These are phyloP conservation scores for Hypotaenidia okinawae DNA, from an alignment of 2,797 vertebrate genomes.

Conservation along the genomic window DNA sequence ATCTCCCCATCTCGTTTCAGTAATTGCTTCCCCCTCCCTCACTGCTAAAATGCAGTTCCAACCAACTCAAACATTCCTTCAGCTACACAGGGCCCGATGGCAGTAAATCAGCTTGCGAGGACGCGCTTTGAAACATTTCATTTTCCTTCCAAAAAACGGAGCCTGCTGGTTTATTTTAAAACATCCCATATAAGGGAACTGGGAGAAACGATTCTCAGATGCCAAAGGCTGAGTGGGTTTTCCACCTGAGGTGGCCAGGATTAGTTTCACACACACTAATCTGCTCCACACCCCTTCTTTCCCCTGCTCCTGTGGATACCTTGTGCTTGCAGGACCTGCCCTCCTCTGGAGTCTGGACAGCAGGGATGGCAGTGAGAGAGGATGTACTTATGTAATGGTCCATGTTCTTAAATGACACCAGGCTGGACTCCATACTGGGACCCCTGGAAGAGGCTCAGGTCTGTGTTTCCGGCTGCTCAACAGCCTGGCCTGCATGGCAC, in stretches of 20 bases:
- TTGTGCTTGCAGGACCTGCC: not conserved
- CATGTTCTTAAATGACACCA: not conserved
- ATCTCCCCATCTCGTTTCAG: not conserved
- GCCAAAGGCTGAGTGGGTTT: not conserved
- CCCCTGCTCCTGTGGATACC: not conserved
- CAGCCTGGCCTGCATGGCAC: not conserved
- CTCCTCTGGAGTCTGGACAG: not conserved
- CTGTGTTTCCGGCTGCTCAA: not conserved
- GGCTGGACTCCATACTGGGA: not conserved
- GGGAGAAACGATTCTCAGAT: not conserved
- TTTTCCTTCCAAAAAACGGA: conserved; percentile 53
- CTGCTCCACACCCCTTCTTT: not conserved
- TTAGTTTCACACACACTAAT: not conserved
- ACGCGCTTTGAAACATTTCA: conserved; percentile 10
- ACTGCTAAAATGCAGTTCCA: not conserved
- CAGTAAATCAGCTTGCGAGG: conserved; percentile 42
- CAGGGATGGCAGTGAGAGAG: not conserved
- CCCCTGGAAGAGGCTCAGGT: not conserved
- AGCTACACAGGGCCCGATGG: not conserved
- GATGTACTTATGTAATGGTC: not conserved
- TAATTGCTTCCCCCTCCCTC: not conserved
- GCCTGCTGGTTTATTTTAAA: conserved; percentile 29
- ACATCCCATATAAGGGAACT: not conserved
- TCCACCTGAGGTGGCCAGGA: not conserved
- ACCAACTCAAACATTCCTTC: conserved; percentile 5